Evolutionary conservation across 2,888 invertebrate genomes (phyloP), one percentile per base, ranked within the genome.

Genomic region (Himalopsyche anomala): DNA sequence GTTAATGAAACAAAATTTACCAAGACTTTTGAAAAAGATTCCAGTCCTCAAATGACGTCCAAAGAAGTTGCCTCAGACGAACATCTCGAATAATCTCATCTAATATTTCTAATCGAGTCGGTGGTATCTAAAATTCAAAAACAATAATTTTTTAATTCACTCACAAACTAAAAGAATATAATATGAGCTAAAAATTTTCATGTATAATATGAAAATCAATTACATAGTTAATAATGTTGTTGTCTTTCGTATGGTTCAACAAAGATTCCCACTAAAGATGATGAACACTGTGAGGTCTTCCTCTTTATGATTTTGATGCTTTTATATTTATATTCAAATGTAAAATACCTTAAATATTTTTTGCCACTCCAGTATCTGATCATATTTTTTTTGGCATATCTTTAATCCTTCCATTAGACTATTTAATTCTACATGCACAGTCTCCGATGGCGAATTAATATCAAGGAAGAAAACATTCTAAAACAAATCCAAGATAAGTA

Each of bases 31-130:
- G 93, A 5, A 95, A 91, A 5, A 94, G 93, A 17, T 95, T 95
- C 97, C 98, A 98, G 83, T 95, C 94, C 85, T 94, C 95, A 1
- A 96, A 93, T 62, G 96, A 95, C 81, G 96, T 96, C 97, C 98
- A 98, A 0, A 98, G 92, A 84, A 96, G 93, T 90, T 96, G 95
- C 56, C 98, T 94, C 69, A 98, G 92, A 90, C 95, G 96, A 4
- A 98, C 95, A 89, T 97, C 97, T 88, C 95, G 95, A 89, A 96
- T 94, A 0, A 96, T 96, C 90, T 96, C 95, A 84, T 97, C 97
- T 88, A 98, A 92, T 87, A 95, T 94, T 89, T 97, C 97, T 90
- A 96, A 95, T 90, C 97, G 94, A 0, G 97, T 96, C 19, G 97
- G 95, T 90, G 82, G 62, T 17, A 82, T 82, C 82, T 82, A 40